Evolutionary conservation across 1,140 invertebrate species (phyloP), one percentile per base, ranked within the genome.

Genomic region (Nebria ingens): DNA sequence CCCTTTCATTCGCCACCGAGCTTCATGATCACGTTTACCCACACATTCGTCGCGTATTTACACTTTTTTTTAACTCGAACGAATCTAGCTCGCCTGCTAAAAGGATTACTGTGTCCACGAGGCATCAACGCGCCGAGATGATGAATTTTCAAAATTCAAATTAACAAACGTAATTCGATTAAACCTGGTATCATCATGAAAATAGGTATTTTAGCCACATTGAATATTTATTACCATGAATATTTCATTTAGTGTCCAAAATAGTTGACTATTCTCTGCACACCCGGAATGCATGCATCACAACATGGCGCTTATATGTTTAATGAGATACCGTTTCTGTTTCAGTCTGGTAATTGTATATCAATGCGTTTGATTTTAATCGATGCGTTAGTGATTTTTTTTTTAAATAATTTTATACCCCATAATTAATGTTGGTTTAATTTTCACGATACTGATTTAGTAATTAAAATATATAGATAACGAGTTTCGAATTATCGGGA

Each of bases 211-310:
- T 45, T 45, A 45, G 40, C 17, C 40, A 17, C 40, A 45, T 45
- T 45, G 40, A 6, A 45, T 45, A 45, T 45, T 45, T 45, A 45
- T 45, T 45, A 45, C 40, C 40, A 45, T 45, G 40, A 45, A 45
- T 45, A 45, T 45, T 45, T 45, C 40, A 45, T 45, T 45, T 6
- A 9, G 3, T 6, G 6, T 45, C 17, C 9, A 9, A 45, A 45
- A 45, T 17, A 45, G 40, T 45, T 17, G 6, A 45, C 40, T 17
- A 6, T 4, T 29, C 25, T 29, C n/a, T n/a, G 25, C 25, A n/a
- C 25, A n/a, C 25, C 6, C 25, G 25, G n/a, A n/a, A n/a, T n/a
- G n/a, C n/a, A n/a, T n/a, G n/a, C n/a, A n/a, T n/a, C n/a, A n/a
- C n/a, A n/a, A n/a, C n/a, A n/a, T 34, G 25, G 17, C 17, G 3